These are phyloP conservation scores for Cebus imitator DNA, from an alignment of 2,113 vertebrate genomes.

Conservation along the genomic window DNA sequence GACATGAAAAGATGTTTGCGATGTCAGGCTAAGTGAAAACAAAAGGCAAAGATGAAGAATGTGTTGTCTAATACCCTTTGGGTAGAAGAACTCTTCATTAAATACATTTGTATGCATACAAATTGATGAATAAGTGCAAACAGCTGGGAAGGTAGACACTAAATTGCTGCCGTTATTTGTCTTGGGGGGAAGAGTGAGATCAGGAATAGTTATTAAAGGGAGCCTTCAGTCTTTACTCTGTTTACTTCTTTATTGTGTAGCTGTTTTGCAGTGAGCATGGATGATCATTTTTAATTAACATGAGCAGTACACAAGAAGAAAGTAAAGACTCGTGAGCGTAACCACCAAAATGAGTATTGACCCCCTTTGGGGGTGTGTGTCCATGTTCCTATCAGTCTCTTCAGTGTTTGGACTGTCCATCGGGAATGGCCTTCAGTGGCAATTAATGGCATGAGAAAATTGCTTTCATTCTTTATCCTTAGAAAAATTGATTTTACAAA, in stretches of 20 bases:
- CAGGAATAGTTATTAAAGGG: not conserved
- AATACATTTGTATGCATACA: not conserved
- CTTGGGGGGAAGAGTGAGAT: not conserved
- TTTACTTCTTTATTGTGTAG: constrained; percentile 7
- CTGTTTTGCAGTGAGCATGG: not conserved
- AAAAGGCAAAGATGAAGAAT: not conserved
- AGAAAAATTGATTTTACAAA: constrained; percentile 16
- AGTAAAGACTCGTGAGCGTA: not conserved
- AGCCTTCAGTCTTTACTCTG: not conserved
- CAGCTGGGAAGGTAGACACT: not conserved
- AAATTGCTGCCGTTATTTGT: constrained; percentile 8
- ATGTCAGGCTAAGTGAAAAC: not conserved
- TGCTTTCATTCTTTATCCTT: constrained; percentile 26
- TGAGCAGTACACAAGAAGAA: not conserved
- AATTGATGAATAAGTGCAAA: not conserved
- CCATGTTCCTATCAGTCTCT: not conserved
- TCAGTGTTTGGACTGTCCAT: not conserved
- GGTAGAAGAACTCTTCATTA: not conserved
- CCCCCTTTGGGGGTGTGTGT: not conserved
- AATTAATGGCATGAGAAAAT: not conserved
- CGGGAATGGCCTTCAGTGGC: not conserved
- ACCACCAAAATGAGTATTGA: not conserved
- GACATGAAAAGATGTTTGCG: constrained; percentile 10
- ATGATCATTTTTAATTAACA: constrained; percentile 66
- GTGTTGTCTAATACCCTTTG: not conserved